Conservation (phyloP, 1,140 invertebrate genomes). For the Temnothorax longispinosus region DNA sequence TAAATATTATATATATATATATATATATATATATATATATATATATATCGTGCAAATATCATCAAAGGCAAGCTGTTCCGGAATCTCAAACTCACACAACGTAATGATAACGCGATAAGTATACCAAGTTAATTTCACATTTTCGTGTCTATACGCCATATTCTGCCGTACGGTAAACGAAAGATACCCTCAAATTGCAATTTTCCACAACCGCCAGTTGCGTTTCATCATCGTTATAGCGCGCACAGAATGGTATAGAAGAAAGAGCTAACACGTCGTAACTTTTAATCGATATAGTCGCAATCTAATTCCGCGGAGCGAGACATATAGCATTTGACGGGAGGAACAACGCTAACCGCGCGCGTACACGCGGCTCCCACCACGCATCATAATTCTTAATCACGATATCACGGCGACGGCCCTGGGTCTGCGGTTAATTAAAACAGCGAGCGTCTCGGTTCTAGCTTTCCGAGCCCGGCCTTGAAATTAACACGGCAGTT, state of each 20-base stretch:
- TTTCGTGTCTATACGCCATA: slow-evolving; percentile 22
- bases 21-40: too few species aligned
- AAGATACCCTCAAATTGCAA: slow-evolving; percentile 24
- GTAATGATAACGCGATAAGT: not conserved
- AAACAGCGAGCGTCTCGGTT: slow-evolving; percentile 60
- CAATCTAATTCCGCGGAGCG: slow-evolving; percentile 8
- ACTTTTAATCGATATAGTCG: slow-evolving; percentile 42
- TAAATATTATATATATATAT: not conserved
- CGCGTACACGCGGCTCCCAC: not conserved
- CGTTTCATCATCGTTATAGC: slow-evolving; percentile 25
- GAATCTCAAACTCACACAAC: not conserved
- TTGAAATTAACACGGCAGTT: slow-evolving; percentile 76
- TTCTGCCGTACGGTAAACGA: not conserved
- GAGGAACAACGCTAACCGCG: not conserved
- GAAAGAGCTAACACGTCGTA: slow-evolving; percentile 12
- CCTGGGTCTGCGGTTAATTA: slow-evolving; percentile 61
- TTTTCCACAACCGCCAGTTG: slow-evolving; percentile 15
- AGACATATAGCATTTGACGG: slow-evolving; percentile 18
- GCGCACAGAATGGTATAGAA: not conserved
- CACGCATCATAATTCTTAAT: slow-evolving; percentile 61
- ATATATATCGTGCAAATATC: slow-evolving; percentile 18
- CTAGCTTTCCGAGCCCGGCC: slow-evolving; percentile 57
- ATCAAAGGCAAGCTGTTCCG: not conserved
- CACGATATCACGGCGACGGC: slow-evolving; percentile 54
- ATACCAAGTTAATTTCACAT: slow-evolving; percentile 17